Conservation (phyloP, 2,888 invertebrate species). For the Lathronympha strigana region DNA sequence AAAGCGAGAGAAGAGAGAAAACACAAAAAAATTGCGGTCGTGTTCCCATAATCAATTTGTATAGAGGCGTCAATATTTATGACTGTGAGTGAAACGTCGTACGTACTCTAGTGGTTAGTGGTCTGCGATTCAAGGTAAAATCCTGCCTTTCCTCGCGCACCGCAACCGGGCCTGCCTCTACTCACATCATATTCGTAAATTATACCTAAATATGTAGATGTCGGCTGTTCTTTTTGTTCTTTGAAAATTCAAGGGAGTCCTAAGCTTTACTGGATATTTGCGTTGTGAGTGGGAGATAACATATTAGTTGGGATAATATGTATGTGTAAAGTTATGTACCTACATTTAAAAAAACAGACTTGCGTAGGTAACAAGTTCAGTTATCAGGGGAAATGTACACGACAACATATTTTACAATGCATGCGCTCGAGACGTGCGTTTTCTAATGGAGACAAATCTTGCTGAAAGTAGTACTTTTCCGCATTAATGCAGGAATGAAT, state of each 20-base stretch:
- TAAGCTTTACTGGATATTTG: slow-evolving; percentile 22
- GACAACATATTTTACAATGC: no score
- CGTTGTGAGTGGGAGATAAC: neutral
- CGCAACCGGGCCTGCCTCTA: slow-evolving; percentile 12
- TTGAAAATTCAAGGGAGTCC: slow-evolving; percentile 26
- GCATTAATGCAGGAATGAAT: no score
- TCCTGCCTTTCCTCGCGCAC: slow-evolving; percentile 28
- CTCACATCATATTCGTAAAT: slow-evolving; percentile 34
- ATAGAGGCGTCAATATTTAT: no score
- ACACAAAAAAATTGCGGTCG: no score
- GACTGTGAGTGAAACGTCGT: neutral
- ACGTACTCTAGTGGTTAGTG: neutral
- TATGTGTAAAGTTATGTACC: neutral
- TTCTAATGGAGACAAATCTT: no score
- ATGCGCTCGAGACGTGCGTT: no score
- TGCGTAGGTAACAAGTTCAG: neutral
- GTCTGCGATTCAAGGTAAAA: slow-evolving; percentile 4
- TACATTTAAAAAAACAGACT: no score
- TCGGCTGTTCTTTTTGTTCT: slow-evolving; percentile 36
- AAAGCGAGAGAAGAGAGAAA: no score
- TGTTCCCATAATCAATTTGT: no score
- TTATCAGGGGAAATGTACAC: neutral
- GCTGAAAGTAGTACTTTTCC: no score
- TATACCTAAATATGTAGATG: slow-evolving; percentile 38
- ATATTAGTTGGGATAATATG: slow-evolving; percentile 7